Base-by-base conservation (phyloP, 2,113 vertebrate species). In the Merops nubicus region DNA sequence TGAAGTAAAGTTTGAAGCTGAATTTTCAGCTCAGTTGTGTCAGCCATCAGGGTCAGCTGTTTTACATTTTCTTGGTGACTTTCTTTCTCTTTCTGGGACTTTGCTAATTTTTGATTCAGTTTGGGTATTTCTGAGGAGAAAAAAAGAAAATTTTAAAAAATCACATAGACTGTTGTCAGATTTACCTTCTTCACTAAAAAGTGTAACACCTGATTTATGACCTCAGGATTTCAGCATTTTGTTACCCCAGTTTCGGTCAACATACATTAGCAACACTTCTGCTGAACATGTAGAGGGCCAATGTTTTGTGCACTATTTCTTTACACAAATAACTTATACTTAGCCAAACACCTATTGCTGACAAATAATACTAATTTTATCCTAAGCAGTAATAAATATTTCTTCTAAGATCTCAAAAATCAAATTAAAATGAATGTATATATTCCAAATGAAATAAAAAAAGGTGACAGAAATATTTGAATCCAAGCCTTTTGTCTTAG, bases 1-100 rank as follows among this genome's bases (percentile, higher is more conserved):
- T 98, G 97, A 38, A 97, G 96, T 9, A 96, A 97, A 22, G 86
- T 91, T 47, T 98, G 93, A 48, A 98, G 98, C 95, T 98, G 97
- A 36, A 94, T 96, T 91, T 97, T 97, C 79, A 98, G 48, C 57
- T 96, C 95, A 2, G 97, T 97, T 1, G 95, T 86, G 76, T 98
- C 96, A 2, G 98, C 98, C 81, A 94, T 72, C 40, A 88, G 8
- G 1, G 93, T 96, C 65, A 98, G 95, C 36, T 94, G 96, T n/a
- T 96, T 96, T 18, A 98, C 91, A 87, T 98, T 98, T 84, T 97
- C 96, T 77, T 98, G 98, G 12, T 98, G 98, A 40, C 96, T 83
- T 5, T 90, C 48, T 1, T 97, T 98, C 93, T 97, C 98, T 77
- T 73, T 73, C 95, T 97, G 98, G 33, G 94, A 96, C 36, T 86